Percentiles rank a stretch among this genome's conserved stretches.
Conservation (phyloP, 2,113 vertebrate species). For the Dromaius novaehollandiae region DNA sequence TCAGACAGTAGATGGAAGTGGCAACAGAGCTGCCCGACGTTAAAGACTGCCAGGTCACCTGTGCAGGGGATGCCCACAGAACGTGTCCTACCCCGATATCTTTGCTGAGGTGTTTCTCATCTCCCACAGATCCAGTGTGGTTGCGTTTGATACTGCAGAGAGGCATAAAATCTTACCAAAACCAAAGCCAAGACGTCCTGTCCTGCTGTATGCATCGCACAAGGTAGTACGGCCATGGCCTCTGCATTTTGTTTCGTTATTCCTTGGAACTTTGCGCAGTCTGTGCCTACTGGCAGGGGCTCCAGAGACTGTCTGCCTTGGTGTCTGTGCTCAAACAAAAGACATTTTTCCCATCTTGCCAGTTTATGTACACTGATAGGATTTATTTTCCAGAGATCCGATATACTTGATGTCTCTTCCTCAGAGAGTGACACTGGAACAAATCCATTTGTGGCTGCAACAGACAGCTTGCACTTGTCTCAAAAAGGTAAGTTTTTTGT, state of each 20-base stretch:
- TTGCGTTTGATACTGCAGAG: neutral
- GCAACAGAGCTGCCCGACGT: neutral
- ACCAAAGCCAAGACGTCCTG: neutral
- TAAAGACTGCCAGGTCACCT: neutral
- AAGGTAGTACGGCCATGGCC: slow-evolving; percentile 43
- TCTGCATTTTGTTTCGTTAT: neutral
- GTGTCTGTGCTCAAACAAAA: neutral
- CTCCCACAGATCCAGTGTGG: slow-evolving; percentile 10
- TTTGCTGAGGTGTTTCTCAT: neutral
- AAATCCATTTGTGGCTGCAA: neutral
- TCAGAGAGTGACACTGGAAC: slow-evolving; percentile 48
- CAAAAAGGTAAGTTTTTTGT: slow-evolving; percentile 40
- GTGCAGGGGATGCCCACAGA: neutral
- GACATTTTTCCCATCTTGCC: neutral
- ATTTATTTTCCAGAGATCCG: slow-evolving; percentile 49
- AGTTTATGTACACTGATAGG: neutral
- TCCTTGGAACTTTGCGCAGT: neutral
- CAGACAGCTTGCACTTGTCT: neutral
- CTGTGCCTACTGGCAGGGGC: neutral
- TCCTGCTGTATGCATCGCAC: neutral
- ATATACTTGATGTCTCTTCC: slow-evolving; percentile 37
- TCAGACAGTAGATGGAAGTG: neutral
- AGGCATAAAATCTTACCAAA: slow-evolving; percentile 17
- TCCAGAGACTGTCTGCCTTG: neutral
- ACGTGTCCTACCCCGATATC: neutral